Conservation (phyloP, 92 coral and sea anemone species). For the Nematostella vectensis region DNA sequence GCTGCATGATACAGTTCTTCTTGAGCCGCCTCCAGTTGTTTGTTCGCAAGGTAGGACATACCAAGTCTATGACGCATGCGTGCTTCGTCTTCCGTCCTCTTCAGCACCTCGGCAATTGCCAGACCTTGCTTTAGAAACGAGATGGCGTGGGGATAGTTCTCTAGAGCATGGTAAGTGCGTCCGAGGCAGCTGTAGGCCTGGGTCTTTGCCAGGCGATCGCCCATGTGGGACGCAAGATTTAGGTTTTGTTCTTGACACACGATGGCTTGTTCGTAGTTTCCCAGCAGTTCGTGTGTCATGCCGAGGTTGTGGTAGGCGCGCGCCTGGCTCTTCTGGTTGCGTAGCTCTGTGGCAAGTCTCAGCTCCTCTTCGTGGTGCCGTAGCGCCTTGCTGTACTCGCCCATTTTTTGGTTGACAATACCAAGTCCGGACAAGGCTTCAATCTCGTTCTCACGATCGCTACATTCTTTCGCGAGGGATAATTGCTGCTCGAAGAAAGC, state of each 20-base stretch:
- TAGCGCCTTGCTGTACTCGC: slow-evolving; percentile 81
- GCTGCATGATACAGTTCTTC: slow-evolving; percentile 77
- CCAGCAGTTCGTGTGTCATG: slow-evolving; percentile 66
- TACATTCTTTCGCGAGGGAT: slow-evolving; percentile 57
- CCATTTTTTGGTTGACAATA: slow-evolving; percentile 81
- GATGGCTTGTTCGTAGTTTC: slow-evolving; percentile 73
- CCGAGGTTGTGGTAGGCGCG: slow-evolving; percentile 87
- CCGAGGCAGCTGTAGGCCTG: slow-evolving; percentile 88
- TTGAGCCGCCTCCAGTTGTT: slow-evolving; percentile 66
- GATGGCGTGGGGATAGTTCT: slow-evolving; percentile 79
- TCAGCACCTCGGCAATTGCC: slow-evolving; percentile 65
- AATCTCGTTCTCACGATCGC: slow-evolving; percentile 55
- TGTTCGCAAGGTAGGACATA: slow-evolving; percentile 69
- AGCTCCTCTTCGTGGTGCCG: slow-evolving; percentile 85
- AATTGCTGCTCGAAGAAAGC: slow-evolving; percentile 80
- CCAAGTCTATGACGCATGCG: slow-evolving; percentile 86
- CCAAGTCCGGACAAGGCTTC: slow-evolving; percentile 94
- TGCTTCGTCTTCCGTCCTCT: slow-evolving; percentile 90
- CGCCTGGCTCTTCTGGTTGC: slow-evolving; percentile 52
- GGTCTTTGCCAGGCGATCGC: slow-evolving; percentile 71
- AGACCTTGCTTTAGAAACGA: slow-evolving; percentile 80
- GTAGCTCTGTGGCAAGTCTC: slow-evolving; percentile 60
- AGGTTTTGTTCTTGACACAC: slow-evolving; percentile 86
- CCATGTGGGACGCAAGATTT: slow-evolving; percentile 72
- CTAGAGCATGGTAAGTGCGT: slow-evolving; percentile 71